Conservation (phyloP, 2,113 vertebrate genomes). For the Megalops atlanticus region DNA sequence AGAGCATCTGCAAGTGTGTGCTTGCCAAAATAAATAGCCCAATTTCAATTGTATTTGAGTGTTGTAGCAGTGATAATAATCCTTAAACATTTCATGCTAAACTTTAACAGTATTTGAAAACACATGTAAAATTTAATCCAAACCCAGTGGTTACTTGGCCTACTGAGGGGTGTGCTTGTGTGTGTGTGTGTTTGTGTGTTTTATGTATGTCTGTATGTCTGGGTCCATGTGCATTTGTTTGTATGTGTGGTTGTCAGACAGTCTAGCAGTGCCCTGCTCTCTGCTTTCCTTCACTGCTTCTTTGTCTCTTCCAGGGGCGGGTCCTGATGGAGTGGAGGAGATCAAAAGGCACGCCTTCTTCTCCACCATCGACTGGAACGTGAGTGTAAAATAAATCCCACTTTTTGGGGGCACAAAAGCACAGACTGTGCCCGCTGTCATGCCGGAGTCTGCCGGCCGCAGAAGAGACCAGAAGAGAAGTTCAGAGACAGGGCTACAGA, state of each 20-base stretch:
- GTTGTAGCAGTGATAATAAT: too few species aligned
- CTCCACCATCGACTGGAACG: constrained; percentile 97
- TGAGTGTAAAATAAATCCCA: constrained; percentile 64
- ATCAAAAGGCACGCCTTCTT: constrained; percentile 97
- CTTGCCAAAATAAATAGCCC: too few species aligned
- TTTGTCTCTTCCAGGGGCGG: constrained; percentile 78
- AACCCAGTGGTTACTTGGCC: too few species aligned
- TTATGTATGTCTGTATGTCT: not conserved
- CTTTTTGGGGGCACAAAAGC: too few species aligned
- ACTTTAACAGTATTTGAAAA: too few species aligned
- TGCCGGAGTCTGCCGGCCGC: too few species aligned
- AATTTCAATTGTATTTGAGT: too few species aligned
- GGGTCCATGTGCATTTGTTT: not conserved
- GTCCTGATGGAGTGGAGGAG: constrained; percentile 95
- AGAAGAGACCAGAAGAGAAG: too few species aligned
- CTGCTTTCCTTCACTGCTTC: constrained; percentile 41
- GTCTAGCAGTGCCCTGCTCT: not conserved
- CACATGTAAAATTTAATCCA: too few species aligned
- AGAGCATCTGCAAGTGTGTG: too few species aligned
- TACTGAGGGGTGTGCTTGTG: not conserved
- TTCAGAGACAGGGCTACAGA: not conserved
- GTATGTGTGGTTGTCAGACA: not conserved
- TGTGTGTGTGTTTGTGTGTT: not conserved
- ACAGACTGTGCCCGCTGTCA: too few species aligned
- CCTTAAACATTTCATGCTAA: too few species aligned